These are phyloP conservation scores for Chaetogeoica ovagalla DNA, from an alignment of 2,888 invertebrate species.

Conservation along the genomic window DNA sequence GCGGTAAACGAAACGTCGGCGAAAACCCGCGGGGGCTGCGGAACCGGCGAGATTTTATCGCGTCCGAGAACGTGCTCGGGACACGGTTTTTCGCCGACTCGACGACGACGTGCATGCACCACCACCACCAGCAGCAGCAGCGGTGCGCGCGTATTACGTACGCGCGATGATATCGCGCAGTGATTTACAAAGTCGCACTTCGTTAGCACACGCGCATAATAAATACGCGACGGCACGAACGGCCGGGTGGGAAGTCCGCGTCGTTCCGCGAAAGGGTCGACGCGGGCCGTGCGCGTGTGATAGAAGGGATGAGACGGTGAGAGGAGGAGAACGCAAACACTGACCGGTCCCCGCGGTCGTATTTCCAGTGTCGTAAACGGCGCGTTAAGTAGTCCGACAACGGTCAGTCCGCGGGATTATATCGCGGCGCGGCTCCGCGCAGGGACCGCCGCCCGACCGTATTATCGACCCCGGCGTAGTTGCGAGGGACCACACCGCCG, in stretches of 20 bases:
- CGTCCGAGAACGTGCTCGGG: background rate
- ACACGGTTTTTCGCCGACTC: no score
- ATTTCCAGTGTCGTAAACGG: constrained; percentile 42
- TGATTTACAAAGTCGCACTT: no score
- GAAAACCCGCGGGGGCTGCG: background rate
- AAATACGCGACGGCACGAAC: no score
- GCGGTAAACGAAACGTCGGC: background rate
- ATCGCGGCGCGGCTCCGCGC: background rate
- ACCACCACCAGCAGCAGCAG: no score
- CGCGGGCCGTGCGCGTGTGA: background rate
- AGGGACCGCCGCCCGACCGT: background rate
- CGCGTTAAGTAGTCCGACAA: constrained; percentile 32
- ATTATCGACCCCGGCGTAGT: constrained; percentile 19
- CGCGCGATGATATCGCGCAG: no score
- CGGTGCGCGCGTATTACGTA: no score
- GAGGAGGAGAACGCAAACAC: constrained; percentile 12
- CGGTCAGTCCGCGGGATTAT: constrained; percentile 33
- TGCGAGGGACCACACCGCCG: no score
- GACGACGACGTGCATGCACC: no score
- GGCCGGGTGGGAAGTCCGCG: background rate
- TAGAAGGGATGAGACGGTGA: background rate
- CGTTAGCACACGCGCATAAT: no score
- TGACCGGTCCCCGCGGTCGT: background rate
- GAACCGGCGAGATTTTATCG: background rate
- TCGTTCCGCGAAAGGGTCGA: background rate